Percentiles rank a stretch among this genome's conserved stretches.
These are phyloP conservation scores for Bufo gargarizans DNA, from an alignment of 2,113 vertebrate genomes.

Conservation along the genomic window DNA sequence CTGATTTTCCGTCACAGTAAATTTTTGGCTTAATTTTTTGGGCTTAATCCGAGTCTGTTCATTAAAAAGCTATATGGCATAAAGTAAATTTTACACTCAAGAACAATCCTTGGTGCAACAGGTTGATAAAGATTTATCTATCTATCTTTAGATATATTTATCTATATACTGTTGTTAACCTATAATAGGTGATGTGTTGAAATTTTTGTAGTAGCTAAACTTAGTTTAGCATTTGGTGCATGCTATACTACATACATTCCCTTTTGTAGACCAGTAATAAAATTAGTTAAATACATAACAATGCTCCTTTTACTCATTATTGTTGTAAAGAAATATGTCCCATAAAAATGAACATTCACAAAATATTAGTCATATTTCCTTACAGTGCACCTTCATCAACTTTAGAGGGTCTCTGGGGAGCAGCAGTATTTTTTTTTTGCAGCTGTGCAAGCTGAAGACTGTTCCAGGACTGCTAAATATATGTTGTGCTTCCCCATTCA, in stretches of 20 bases:
- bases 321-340: constrained; percentile 42
- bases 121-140: too few relatives aligned
- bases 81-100: too few relatives aligned
- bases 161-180: too few relatives aligned
- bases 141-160: too few relatives aligned
- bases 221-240: background rate
- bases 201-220: background rate
- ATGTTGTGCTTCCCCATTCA: constrained; percentile 41
- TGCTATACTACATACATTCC: background rate
- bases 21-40: too few relatives aligned
- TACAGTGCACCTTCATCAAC: constrained; percentile 52
- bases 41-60: too few relatives aligned
- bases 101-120: too few relatives aligned
- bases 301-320: constrained; percentile 3
- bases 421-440: constrained; percentile 15
- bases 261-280: constrained; percentile 29
- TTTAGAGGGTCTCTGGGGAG: constrained; percentile 4
- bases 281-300: background rate
- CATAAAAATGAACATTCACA: constrained; percentile 30
- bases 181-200: background rate
- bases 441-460: constrained; percentile 45
- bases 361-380: constrained; percentile 41
- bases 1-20: too few relatives aligned
- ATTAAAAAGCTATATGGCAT: too few relatives aligned
- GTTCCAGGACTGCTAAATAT: constrained; percentile 49